phyloP scores from a whole-genome alignment of 2,888 invertebrate species.

The Eubasilissa splendida region DNA sequence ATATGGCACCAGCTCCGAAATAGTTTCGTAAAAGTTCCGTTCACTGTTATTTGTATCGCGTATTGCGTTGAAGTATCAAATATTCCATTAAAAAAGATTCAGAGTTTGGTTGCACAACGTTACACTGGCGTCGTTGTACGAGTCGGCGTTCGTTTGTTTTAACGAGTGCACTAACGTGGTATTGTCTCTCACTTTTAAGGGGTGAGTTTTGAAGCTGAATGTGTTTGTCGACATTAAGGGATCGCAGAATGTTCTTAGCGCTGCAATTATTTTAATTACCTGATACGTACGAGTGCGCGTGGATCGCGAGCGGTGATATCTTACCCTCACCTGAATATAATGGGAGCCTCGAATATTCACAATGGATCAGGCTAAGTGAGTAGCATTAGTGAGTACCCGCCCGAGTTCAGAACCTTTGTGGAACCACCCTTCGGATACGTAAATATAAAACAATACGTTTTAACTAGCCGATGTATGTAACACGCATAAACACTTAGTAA shows the following conservation, averaged over 20 bases:
- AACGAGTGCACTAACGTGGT: constrained; percentile 15
- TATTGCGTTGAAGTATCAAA: too few species aligned
- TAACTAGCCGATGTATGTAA: too few species aligned
- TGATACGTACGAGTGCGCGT: constrained; percentile 1
- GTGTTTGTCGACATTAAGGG: background rate
- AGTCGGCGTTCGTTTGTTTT: constrained; percentile 1
- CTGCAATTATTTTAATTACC: constrained; percentile 20
- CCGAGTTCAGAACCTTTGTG: too few species aligned
- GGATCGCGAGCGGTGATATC: constrained; percentile 5
- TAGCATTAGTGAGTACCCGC: too few species aligned
- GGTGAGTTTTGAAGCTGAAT: background rate
- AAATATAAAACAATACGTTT: too few species aligned
- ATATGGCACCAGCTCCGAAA: too few species aligned
- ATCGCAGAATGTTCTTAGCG: constrained; percentile 6
- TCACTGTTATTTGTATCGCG: too few species aligned
- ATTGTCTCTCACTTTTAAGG: constrained; percentile 9
- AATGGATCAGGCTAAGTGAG: constrained; percentile 7
- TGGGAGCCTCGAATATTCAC: background rate
- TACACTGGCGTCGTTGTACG: background rate
- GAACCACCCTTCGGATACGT: too few species aligned
- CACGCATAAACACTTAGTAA: too few species aligned
- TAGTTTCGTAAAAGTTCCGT: too few species aligned
- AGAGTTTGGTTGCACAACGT: too few species aligned
- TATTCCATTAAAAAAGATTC: too few species aligned
- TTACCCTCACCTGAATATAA: constrained; percentile 10